phyloP scores from a whole-genome alignment of 2,113 vertebrate genomes.

The Cyanoramphus novaezelandiae region DNA sequence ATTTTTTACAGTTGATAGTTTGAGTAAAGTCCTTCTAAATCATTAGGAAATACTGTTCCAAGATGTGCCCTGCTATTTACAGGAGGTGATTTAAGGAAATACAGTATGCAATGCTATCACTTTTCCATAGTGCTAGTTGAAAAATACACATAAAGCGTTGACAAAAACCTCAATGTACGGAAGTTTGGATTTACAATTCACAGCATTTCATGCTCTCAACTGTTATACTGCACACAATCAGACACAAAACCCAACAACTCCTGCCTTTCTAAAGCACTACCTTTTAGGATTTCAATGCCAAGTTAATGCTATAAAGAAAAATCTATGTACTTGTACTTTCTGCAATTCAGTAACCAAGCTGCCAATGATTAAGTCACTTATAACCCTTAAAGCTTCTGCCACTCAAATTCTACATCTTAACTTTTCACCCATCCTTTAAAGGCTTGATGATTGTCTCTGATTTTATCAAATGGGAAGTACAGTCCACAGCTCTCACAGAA shows the following conservation, averaged over 20 bases:
- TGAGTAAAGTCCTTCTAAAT: slow-evolving; percentile 60
- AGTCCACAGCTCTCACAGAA: neutral
- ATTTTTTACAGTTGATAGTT: slow-evolving; percentile 46
- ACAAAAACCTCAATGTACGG: neutral
- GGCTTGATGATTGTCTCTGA: neutral
- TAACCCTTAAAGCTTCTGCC: neutral
- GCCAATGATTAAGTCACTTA: neutral
- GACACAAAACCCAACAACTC: neutral
- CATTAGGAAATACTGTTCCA: slow-evolving; percentile 53
- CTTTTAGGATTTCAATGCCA: rapidly evolving
- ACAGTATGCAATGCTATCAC: neutral
- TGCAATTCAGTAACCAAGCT: neutral
- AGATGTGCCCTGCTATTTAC: neutral
- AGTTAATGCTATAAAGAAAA: neutral
- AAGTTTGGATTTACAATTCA: neutral
- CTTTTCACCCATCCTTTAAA: neutral
- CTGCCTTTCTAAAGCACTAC: neutral
- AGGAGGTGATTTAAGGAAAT: slow-evolving; percentile 29
- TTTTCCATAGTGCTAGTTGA: neutral
- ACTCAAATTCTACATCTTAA: neutral
- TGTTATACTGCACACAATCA: neutral
- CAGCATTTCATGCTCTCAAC: neutral
- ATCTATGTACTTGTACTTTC: neutral
- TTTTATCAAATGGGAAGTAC: neutral
- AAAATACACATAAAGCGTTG: slow-evolving; percentile 7